Evolutionary conservation across 1,140 invertebrate genomes (phyloP).

Genomic region (Ephestia elutella): DNA sequence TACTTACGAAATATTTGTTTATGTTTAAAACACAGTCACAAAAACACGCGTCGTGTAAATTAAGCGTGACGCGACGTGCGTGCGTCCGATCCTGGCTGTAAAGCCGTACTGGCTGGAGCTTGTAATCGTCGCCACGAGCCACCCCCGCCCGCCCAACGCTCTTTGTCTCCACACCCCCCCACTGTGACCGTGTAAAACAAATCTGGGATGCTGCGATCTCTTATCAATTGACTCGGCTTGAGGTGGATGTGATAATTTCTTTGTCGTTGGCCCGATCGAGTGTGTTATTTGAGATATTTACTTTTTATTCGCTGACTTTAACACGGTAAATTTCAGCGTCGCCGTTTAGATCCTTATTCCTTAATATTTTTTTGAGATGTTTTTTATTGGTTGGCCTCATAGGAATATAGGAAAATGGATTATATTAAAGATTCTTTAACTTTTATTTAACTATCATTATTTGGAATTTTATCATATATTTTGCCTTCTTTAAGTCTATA

Average conservation of each 20-base stretch:
- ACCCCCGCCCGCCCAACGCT: conserved; percentile 55
- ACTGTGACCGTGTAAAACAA: conserved; percentile 48
- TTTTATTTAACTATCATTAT: too few species aligned
- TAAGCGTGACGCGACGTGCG: not conserved
- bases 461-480: too few species aligned
- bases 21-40: not conserved
- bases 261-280: not conserved
- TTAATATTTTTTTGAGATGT: too few species aligned
- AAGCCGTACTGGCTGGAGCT: conserved; percentile 17
- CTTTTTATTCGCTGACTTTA: too few species aligned
- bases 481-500: too few species aligned
- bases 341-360: too few species aligned
- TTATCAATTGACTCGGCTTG: conserved; percentile 47
- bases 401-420: too few species aligned
- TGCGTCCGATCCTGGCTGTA: conserved; percentile 25
- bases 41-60: not conserved
- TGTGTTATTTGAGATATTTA: too few species aligned
- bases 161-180: conserved; percentile 64
- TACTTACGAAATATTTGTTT: not conserved
- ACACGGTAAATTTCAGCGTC: too few species aligned
- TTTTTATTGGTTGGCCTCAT: too few species aligned
- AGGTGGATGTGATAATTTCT: conserved; percentile 7
- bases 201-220: conserved; percentile 53
- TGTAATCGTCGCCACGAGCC: conserved; percentile 38
- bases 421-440: too few species aligned